Conservation (phyloP, 1,140 invertebrate genomes). For the Episyrphus balteatus region DNA sequence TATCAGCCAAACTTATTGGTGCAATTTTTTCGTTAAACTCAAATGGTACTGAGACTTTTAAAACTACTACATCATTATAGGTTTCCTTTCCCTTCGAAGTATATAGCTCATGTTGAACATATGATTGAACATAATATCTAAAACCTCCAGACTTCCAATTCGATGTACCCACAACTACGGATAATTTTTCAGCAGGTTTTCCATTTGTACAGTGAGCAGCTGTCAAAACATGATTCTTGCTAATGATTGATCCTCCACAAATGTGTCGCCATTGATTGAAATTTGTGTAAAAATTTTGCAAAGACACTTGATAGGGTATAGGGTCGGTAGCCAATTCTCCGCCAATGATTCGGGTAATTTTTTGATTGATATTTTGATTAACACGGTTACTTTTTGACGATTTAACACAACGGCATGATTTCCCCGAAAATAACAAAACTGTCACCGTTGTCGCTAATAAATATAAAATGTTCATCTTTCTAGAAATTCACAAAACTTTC, state of each 20-base stretch:
- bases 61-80: slow-evolving; percentile 29
- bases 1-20: slow-evolving; percentile 15
- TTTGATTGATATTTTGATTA: background rate
- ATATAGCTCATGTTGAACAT: slow-evolving; percentile 25
- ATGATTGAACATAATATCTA: slow-evolving; percentile 14
- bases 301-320: slow-evolving; percentile 29
- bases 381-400: background rate
- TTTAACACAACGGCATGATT: no score
- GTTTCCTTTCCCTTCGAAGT: slow-evolving; percentile 16
- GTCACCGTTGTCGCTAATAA: no score
- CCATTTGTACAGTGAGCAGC: slow-evolving; percentile 36
- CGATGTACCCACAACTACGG: slow-evolving; percentile 37
- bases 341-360: slow-evolving; percentile 21
- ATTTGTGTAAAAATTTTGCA: slow-evolving; percentile 11
- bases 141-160: slow-evolving; percentile 37
- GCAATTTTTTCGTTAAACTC: slow-evolving; percentile 12
- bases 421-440: no score
- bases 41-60: slow-evolving; percentile 22
- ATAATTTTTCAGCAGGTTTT: slow-evolving; percentile 22
- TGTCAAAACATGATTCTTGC: slow-evolving; percentile 29
- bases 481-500: no score
- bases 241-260: slow-evolving; percentile 36
- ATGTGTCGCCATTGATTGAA: slow-evolving; percentile 21
- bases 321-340: slow-evolving; percentile 19
- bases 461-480: no score